Conservation (phyloP, 2,888 invertebrate species). For the Altica lythri region DNA sequence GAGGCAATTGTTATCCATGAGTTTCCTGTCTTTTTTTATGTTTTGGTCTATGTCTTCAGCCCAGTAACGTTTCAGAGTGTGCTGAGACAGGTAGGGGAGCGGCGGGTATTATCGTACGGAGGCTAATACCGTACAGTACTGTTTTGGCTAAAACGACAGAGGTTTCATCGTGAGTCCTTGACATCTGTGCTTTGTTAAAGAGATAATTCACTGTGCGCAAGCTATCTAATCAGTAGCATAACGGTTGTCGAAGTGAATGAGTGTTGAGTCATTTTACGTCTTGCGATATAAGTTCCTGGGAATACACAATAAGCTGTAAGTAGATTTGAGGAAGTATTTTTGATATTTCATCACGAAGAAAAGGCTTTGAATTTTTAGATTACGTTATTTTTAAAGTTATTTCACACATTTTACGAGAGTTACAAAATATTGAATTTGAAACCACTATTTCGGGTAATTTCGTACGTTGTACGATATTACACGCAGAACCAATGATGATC, state of each 20-base stretch:
- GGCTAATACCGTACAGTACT: too few relatives aligned
- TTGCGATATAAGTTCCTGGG: neutral
- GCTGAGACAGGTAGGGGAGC: too few relatives aligned
- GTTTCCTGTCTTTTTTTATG: too few relatives aligned
- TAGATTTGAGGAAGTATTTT: neutral
- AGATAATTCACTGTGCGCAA: too few relatives aligned
- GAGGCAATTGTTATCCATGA: too few relatives aligned
- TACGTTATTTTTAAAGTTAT: neutral
- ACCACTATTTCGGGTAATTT: neutral
- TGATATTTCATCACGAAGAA: neutral
- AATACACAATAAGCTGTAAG: neutral
- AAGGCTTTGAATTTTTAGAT: neutral
- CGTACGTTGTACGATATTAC: neutral
- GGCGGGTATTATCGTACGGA: too few relatives aligned
- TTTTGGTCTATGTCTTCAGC: too few relatives aligned
- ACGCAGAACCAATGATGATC: neutral
- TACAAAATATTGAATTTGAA: neutral
- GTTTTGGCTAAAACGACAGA: too few relatives aligned
- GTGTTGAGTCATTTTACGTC: neutral
- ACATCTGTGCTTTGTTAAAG: too few relatives aligned
- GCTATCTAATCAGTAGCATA: neutral
- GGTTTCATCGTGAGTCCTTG: too few relatives aligned
- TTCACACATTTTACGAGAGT: neutral
- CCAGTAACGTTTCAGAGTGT: too few relatives aligned
- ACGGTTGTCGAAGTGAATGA: neutral